These are phyloP conservation scores for Bujurquina vittata DNA, from an alignment of 2,113 vertebrate genomes.

Conservation along the genomic window DNA sequence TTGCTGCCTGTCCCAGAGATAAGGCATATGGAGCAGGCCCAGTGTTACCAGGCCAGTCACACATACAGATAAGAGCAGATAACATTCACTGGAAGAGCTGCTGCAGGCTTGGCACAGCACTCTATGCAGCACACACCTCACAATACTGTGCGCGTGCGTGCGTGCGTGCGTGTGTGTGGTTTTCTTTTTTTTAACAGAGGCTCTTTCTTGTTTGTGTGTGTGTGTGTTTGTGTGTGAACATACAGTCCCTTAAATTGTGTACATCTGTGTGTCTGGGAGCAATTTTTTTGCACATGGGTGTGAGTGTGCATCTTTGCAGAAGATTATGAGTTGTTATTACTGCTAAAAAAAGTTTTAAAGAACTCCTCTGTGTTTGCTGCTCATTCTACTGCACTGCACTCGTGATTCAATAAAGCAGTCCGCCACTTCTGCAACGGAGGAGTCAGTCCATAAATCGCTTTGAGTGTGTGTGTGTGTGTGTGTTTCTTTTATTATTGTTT, in stretches of 20 bases:
- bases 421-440: neutral
- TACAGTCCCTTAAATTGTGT: constrained; percentile 48
- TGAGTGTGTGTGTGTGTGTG: neutral
- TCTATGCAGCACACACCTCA: constrained; percentile 30
- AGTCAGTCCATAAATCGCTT: neutral
- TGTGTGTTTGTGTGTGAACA: constrained; percentile 21
- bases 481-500: neutral
- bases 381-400: neutral
- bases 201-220: constrained; percentile 20
- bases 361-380: constrained; percentile 36
- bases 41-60: constrained; percentile 79
- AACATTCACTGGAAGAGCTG: constrained; percentile 77
- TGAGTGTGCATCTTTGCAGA: constrained; percentile 32
- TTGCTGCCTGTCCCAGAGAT: constrained; percentile 69
- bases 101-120: constrained; percentile 63
- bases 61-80: constrained; percentile 79
- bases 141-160: constrained; percentile 5
- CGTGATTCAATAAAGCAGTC: constrained; percentile 13
- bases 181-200: neutral
- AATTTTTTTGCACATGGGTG: constrained; percentile 47
- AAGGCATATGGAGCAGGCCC: constrained; percentile 66
- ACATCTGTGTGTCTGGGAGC: constrained; percentile 61
- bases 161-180: too few relatives aligned
- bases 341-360: constrained; percentile 23
- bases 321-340: constrained; percentile 65